Percentiles rank a stretch among this genome's conserved stretches.
phyloP scores from a whole-genome alignment of 2,888 invertebrate species.

The Limnephilus marmoratus region DNA sequence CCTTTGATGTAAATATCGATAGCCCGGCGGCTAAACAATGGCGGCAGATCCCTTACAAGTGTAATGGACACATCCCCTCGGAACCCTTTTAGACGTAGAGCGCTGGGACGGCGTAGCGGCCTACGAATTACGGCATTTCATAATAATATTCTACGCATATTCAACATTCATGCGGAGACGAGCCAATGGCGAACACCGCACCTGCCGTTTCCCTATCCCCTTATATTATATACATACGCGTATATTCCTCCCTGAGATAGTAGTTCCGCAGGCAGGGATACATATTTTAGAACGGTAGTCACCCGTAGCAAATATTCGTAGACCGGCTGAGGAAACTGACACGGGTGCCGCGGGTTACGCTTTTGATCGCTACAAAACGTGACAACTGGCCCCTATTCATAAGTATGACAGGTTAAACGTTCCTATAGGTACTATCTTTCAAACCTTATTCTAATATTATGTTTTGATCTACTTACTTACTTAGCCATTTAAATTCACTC shows the following conservation, averaged over 20 bases:
- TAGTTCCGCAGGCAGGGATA: conserved; percentile 49
- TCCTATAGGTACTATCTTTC: conserved; percentile 12
- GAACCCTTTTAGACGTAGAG: conserved; percentile 58
- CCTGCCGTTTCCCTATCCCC: conserved; percentile 62
- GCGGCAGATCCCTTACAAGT: conserved; percentile 51
- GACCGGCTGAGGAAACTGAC: conserved; percentile 55
- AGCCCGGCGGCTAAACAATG: conserved; percentile 62
- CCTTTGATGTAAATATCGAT: conserved; percentile 59
- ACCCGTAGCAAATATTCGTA: conserved; percentile 44
- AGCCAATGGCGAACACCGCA: conserved; percentile 64
- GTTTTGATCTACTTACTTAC: neutral
- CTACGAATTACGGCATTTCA: conserved; percentile 63
- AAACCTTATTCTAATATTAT: conserved; percentile 4
- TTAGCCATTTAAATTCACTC: neutral
- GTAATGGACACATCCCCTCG: conserved; percentile 61
- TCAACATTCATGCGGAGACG: conserved; percentile 58
- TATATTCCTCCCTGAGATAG: conserved; percentile 51
- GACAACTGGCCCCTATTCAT: conserved; percentile 58
- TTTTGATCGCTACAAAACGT: conserved; percentile 57
- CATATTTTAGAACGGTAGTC: conserved; percentile 53
- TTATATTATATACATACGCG: conserved; percentile 16
- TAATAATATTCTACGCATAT: conserved; percentile 62
- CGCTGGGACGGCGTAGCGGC: conserved; percentile 44
- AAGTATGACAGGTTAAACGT: conserved; percentile 46
- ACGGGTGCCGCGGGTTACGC: conserved; percentile 59